These are phyloP conservation scores for Molanna angustata DNA, from an alignment of 2,888 invertebrate species.

Conservation along the genomic window DNA sequence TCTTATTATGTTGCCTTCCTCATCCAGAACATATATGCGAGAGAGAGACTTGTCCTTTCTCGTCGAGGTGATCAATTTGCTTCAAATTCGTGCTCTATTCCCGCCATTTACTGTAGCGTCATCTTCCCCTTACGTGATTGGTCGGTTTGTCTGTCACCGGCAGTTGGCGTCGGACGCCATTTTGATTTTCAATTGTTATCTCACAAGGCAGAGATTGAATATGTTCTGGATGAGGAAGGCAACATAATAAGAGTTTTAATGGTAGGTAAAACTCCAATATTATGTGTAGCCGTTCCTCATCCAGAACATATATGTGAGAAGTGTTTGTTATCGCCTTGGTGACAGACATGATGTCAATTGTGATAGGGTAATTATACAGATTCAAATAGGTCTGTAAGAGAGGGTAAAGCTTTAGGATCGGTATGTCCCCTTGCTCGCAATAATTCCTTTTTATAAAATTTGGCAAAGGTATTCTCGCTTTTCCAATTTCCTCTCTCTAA, in stretches of 20 bases:
- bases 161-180: constrained; percentile 1
- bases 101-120: too few species aligned
- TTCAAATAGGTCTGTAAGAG: background rate
- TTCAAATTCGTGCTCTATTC: too few species aligned
- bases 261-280: constrained; percentile 5
- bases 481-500: constrained; percentile 10
- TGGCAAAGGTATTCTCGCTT: constrained; percentile 1
- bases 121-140: too few species aligned
- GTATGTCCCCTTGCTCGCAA: too few species aligned
- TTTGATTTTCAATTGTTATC: constrained; percentile 5
- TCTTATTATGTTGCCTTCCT: too few species aligned
- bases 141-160: too few species aligned
- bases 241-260: constrained; percentile 6
- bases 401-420: background rate
- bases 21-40: too few species aligned
- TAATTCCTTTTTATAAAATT: background rate
- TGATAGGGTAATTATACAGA: background rate
- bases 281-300: constrained; percentile 6
- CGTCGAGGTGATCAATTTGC: too few species aligned
- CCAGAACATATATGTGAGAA: constrained; percentile 7
- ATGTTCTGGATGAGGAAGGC: constrained; percentile 4
- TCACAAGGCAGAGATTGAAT: constrained; percentile 3
- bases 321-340: constrained; percentile 6
- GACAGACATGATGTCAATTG: constrained; percentile 3
- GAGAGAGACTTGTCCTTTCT: too few species aligned